Conservation (phyloP, 2,888 invertebrate species). For the Mythimna albipuncta region DNA sequence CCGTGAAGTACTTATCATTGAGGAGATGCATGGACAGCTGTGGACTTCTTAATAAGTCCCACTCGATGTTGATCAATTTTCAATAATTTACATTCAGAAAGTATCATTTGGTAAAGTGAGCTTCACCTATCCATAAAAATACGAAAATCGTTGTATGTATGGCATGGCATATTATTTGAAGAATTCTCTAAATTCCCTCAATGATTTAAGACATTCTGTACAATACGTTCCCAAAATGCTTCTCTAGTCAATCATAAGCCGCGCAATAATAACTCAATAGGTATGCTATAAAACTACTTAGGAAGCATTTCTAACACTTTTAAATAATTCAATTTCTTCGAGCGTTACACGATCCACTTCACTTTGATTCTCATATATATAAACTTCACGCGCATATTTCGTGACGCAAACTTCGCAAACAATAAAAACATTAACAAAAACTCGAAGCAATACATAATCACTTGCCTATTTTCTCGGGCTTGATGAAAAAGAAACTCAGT, state of each 20-base stretch:
- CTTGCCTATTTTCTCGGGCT: constrained; percentile 82
- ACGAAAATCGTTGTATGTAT: too few species aligned
- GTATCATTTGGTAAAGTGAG: too few species aligned
- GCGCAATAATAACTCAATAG: constrained; percentile 15
- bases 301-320: constrained; percentile 13
- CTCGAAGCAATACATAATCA: constrained; percentile 62
- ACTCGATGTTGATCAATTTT: too few species aligned
- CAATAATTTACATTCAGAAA: too few species aligned
- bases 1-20: too few species aligned
- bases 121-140: too few species aligned
- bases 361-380: constrained; percentile 42
- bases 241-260: not conserved
- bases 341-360: constrained; percentile 41
- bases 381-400: constrained; percentile 29
- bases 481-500: constrained; percentile 79
- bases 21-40: too few species aligned
- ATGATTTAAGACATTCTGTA: too few species aligned
- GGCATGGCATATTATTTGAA: too few species aligned
- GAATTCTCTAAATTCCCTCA: too few species aligned
- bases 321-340: constrained; percentile 43
- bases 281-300: constrained; percentile 6
- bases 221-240: constrained; percentile 25
- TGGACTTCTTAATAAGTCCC: too few species aligned
- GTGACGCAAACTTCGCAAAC: constrained; percentile 37
- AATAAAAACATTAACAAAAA: constrained; percentile 51